phyloP scores from a whole-genome alignment of 2,797 vertebrate genomes.

The Chaetodon trifasciatus region DNA sequence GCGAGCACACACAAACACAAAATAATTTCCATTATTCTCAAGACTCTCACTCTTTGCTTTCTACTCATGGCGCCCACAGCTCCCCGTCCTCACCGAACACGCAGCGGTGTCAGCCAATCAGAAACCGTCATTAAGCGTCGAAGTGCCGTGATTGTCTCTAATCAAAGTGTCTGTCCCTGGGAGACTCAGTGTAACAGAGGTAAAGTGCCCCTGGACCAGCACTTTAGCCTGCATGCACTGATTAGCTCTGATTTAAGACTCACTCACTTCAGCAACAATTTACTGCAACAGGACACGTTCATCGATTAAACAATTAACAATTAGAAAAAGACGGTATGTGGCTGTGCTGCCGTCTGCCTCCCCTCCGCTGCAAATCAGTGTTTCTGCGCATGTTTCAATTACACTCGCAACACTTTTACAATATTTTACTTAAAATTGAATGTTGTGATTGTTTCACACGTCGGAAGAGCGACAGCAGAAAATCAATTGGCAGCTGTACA shows the following conservation, averaged over 20 bases:
- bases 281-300: not conserved
- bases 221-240: constrained; percentile 18
- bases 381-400: not conserved
- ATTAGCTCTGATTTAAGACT: constrained; percentile 58
- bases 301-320: constrained; percentile 16
- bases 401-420: too few species aligned
- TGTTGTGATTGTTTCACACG: not conserved
- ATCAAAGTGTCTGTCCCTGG: constrained; percentile 41
- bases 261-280: constrained; percentile 23
- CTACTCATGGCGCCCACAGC: not conserved
- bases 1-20: not conserved
- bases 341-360: not conserved
- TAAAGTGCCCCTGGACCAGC: constrained; percentile 45
- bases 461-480: not conserved
- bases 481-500: not conserved
- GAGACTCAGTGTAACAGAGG: constrained; percentile 7
- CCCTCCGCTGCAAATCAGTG: not conserved
- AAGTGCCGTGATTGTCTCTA: constrained; percentile 42
- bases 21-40: constrained; percentile 16
- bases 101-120: constrained; percentile 21
- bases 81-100: not conserved
- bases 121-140: not conserved
- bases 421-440: too few species aligned
- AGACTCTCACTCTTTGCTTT: not conserved
- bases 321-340: not conserved